Conservation (phyloP, 2,113 vertebrate genomes). For the Eira barbara region DNA sequence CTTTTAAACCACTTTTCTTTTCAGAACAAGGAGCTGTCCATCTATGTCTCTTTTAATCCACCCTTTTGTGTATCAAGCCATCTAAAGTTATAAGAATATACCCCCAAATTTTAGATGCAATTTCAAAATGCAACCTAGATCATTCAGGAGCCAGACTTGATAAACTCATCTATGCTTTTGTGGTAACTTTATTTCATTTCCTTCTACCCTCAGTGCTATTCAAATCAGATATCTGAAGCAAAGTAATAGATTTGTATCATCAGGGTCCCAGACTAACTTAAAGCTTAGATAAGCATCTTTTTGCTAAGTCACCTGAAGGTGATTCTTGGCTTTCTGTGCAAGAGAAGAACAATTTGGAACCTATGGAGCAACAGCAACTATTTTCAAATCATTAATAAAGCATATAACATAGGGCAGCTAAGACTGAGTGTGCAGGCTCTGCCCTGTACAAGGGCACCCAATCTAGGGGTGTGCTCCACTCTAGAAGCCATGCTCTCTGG, state of each 20-base stretch:
- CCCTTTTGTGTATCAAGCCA: not conserved
- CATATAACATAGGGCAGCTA: not conserved
- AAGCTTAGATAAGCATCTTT: not conserved
- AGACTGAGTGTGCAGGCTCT: not conserved
- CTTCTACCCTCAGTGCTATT: not conserved
- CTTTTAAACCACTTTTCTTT: not conserved
- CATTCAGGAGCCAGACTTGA: not conserved
- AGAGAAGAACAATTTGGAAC: not conserved
- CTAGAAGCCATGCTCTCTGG: not conserved
- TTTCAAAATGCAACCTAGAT: slow-evolving; percentile 26
- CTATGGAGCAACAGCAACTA: not conserved
- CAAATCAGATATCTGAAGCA: not conserved
- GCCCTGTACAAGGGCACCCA: not conserved
- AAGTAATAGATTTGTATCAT: slow-evolving; percentile 23
- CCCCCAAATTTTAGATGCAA: not conserved
- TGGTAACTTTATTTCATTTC: not conserved
- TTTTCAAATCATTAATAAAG: slow-evolving; percentile 16
- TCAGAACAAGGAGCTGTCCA: not conserved
- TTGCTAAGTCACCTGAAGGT: not conserved
- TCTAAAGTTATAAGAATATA: not conserved
- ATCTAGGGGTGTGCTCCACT: not conserved
- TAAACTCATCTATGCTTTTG: not conserved
- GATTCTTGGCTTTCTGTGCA: not conserved
- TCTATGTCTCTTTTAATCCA: not conserved
- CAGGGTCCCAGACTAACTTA: not conserved